These are phyloP conservation scores for Anisognathus igniventris DNA, from an alignment of 2,797 vertebrate species.

Conservation along the genomic window DNA sequence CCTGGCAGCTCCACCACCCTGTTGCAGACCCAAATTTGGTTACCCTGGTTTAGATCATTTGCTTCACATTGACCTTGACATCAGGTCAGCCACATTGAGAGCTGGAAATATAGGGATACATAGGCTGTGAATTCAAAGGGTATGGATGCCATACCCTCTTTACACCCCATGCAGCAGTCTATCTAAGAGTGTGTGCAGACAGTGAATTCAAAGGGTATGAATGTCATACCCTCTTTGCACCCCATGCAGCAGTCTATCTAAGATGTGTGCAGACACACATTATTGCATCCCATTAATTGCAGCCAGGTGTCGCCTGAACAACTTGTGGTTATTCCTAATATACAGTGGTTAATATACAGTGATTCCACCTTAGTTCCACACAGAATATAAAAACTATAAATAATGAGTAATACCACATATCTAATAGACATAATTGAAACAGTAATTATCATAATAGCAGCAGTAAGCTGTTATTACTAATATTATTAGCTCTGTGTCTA, in stretches of 20 bases:
- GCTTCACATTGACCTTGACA: neutral
- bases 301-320: neutral
- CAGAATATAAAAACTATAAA: neutral
- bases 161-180: neutral
- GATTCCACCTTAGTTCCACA: neutral
- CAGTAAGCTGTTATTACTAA: neutral
- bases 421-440: conserved; percentile 12
- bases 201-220: neutral
- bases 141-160: neutral
- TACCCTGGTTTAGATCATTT: neutral
- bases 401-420: neutral
- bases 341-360: neutral
- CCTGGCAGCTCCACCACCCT: neutral
- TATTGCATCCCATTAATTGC: neutral
- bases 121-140: neutral
- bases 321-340: neutral
- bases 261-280: neutral
- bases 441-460: conserved; percentile 13
- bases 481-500: neutral
- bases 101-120: neutral
- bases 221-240: neutral
- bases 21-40: neutral
- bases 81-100: neutral
- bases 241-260: neutral
- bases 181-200: neutral